Base-by-base conservation (phyloP, 2,113 vertebrate species). In the Synodontis membranacea region DNA sequence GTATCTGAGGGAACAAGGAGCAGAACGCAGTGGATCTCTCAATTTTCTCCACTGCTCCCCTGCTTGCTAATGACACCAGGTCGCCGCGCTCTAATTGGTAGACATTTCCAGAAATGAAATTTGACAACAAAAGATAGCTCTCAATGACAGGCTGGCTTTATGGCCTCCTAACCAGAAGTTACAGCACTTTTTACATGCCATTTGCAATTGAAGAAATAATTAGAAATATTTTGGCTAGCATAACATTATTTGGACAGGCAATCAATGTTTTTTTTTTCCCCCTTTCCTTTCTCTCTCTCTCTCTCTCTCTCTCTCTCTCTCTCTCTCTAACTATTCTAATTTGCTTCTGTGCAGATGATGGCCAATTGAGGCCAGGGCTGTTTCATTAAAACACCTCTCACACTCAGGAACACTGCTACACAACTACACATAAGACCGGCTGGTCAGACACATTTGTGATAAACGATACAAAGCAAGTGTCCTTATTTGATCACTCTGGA, bases 141-240 rank as follows among this genome's bases (percentile, higher is more conserved):
- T 50, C 85, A 92, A 85, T 93, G 93, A 92, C 93, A 93, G 94
- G 93, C 92, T 74, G 84, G 89, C 86, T 92, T 84, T 87, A 37
- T 34, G 88, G 90, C 58, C 54, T 79, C 83, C 92, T 97, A 97
- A 98, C 94, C 94, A 95, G 96, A 97, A 96, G 94, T 96, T 97
- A 97, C 97, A 96, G 95, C 91, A 92, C 93, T 94, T 94, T 94
- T 93, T 89, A 90, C 90, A 94, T 80, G 64, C 58, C 81, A 87
- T 92, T 91, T 86, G 91, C 93, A 90, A 88, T 89, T 86, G 84
- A 76, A 60, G 88, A 91, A 91, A 94, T 94, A 95, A 96, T 95
- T 94, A 95, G 92, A 83, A 90, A 91, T 90, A 92, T 89, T 89
- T 89, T 86, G 86, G 86, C 85, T 89, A 89, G 91, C 91, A 92